Evolutionary conservation across 2,113 vertebrate genomes (phyloP).

Genomic region (Thamnaconus septentrionalis): DNA sequence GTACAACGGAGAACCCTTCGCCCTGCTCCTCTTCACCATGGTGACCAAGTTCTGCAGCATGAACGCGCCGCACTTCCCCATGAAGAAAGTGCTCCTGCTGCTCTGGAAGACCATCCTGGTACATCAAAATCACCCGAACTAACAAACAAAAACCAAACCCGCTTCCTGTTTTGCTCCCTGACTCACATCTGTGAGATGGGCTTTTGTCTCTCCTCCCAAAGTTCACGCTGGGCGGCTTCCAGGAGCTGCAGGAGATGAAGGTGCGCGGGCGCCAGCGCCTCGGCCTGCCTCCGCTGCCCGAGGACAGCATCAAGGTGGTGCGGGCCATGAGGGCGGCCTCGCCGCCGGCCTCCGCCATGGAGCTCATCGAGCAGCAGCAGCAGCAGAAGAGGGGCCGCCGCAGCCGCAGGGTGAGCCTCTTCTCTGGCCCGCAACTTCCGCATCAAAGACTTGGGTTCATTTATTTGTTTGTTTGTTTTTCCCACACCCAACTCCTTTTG

Average conservation of each 20-base stretch:
- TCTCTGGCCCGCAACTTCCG: slow-evolving; percentile 12
- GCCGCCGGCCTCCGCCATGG: slow-evolving; percentile 87
- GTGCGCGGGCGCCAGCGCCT: slow-evolving; percentile 79
- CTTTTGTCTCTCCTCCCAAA: slow-evolving; percentile 36
- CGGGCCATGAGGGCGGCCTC: slow-evolving; percentile 90
- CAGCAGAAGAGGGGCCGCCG: slow-evolving; percentile 87
- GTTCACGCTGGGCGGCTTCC: slow-evolving; percentile 96
- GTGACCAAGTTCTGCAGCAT: slow-evolving; percentile 98
- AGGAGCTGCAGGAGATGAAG: slow-evolving; percentile 88
- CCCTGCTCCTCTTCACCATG: slow-evolving; percentile 93
- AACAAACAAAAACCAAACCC: background rate
- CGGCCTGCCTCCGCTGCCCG: slow-evolving; percentile 82
- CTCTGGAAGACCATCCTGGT: slow-evolving; percentile 97
- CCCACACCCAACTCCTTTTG: too few species aligned
- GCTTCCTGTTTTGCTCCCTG: background rate
- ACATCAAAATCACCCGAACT: background rate
- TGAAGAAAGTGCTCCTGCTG: slow-evolving; percentile 96
- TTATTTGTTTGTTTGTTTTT: too few species aligned
- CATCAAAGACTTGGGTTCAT: too few species aligned
- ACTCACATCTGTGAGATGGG: background rate
- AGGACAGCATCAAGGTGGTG: slow-evolving; percentile 95
- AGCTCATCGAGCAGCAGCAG: slow-evolving; percentile 90
- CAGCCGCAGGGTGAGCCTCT: slow-evolving; percentile 82
- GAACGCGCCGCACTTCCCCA: slow-evolving; percentile 93
- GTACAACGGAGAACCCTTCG: slow-evolving; percentile 88